Conservation (phyloP, 2,113 vertebrate genomes). For the Carassius carassius region DNA sequence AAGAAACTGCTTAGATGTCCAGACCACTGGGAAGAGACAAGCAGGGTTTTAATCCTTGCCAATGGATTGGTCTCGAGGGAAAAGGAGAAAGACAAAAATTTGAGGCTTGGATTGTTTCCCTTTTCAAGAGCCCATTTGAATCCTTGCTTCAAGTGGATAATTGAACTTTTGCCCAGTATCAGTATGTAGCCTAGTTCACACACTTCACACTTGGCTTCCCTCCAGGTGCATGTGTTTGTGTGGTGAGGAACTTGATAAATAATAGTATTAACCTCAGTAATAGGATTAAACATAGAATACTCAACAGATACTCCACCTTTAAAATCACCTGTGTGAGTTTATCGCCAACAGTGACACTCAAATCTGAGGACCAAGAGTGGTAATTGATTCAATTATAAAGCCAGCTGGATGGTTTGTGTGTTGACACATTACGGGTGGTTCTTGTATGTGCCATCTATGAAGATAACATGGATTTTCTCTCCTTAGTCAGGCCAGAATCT, state of each 20-base stretch:
- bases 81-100: conserved; percentile 17
- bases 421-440: background rate
- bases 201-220: conserved; percentile 32
- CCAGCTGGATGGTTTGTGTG: background rate
- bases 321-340: background rate
- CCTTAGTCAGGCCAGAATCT: background rate
- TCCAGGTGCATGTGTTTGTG: conserved; percentile 25
- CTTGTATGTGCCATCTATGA: background rate
- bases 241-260: background rate
- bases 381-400: background rate
- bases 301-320: background rate
- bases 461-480: background rate
- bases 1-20: conserved; percentile 24
- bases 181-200: conserved; percentile 17
- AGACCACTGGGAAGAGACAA: background rate
- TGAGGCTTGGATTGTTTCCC: conserved; percentile 37
- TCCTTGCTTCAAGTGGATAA: conserved; percentile 46
- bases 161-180: conserved; percentile 38
- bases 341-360: background rate
- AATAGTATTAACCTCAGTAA: background rate
- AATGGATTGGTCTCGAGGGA: conserved; percentile 14
- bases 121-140: conserved; percentile 43
- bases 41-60: conserved; percentile 23
- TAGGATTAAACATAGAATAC: background rate
- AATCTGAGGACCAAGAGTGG: background rate